phyloP scores from a whole-genome alignment of 2,797 vertebrate genomes.

The Bufotes viridis region DNA sequence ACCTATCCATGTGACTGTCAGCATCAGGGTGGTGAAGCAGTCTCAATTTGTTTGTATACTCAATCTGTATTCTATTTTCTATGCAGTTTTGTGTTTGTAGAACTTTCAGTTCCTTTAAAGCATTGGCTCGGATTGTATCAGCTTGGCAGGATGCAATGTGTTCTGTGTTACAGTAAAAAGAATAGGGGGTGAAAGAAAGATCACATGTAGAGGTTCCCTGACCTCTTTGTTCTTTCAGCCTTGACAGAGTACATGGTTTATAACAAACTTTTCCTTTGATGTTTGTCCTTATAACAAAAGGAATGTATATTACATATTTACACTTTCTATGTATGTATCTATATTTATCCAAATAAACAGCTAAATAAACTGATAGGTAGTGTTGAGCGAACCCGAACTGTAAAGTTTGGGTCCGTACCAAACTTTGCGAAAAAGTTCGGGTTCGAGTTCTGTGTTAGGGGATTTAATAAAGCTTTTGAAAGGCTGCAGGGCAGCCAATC shows the following conservation, averaged over 20 bases:
- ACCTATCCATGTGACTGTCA: not conserved
- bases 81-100: not conserved
- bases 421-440: no score
- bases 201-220: not conserved
- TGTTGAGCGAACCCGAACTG: no score
- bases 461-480: no score
- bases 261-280: not conserved
- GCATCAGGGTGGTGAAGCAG: not conserved
- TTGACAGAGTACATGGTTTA: not conserved
- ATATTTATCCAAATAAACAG: not conserved
- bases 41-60: not conserved
- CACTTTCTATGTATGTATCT: not conserved
- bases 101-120: not conserved
- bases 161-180: not conserved
- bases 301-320: not conserved
- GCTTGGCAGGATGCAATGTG: not conserved
- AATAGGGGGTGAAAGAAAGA: not conserved
- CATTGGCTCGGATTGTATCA: not conserved
- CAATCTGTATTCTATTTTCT: not conserved
- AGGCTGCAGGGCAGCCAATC: no score
- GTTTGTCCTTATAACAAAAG: not conserved
- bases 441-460: no score
- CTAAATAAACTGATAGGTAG: not conserved
- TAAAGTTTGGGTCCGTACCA: no score
- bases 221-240: constrained; percentile 10